phyloP scores from a whole-genome alignment of 2,113 vertebrate genomes.

The Ailuropoda melanoleuca region DNA sequence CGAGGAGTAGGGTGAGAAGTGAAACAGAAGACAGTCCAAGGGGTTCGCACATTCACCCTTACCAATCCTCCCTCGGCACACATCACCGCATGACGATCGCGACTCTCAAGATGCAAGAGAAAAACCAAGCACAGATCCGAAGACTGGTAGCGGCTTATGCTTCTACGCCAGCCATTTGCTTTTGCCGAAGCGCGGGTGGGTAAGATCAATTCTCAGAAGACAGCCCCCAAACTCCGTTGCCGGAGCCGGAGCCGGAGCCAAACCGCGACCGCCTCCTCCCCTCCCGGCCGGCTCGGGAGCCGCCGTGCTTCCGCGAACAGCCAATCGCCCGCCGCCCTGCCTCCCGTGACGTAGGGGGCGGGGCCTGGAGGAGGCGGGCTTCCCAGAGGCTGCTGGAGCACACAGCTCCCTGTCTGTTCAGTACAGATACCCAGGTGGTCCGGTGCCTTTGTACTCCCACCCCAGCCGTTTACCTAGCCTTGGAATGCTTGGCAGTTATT shows the following conservation, averaged over 20 bases:
- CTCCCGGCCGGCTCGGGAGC: fast-evolving
- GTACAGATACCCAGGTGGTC: fast-evolving
- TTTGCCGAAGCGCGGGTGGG: background rate
- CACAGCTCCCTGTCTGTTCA: fast-evolving
- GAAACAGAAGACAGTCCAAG: background rate
- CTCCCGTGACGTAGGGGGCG: conserved; percentile 24
- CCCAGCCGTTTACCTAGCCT: background rate
- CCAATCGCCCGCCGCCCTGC: conserved; percentile 23
- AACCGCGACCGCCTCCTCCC: fast-evolving
- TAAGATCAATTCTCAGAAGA: background rate
- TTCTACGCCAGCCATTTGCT: background rate
- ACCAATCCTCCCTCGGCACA: background rate
- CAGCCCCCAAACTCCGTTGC: background rate
- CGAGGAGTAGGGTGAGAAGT: fast-evolving
- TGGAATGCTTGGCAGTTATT: background rate
- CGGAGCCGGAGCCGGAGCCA: fast-evolving
- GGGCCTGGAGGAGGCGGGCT: fast-evolving
- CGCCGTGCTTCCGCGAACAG: background rate
- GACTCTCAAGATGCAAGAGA: background rate
- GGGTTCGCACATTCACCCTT: background rate
- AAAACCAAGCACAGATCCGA: background rate
- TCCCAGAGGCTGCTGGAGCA: fast-evolving
- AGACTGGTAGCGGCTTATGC: background rate
- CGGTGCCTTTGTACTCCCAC: fast-evolving
- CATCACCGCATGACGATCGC: conserved; percentile 53